A percentile compares a stretch with the other conserved stretches of the same genome.
Conservation (phyloP, 1,140 invertebrate genomes). For the Hirudo medicinalis region DNA sequence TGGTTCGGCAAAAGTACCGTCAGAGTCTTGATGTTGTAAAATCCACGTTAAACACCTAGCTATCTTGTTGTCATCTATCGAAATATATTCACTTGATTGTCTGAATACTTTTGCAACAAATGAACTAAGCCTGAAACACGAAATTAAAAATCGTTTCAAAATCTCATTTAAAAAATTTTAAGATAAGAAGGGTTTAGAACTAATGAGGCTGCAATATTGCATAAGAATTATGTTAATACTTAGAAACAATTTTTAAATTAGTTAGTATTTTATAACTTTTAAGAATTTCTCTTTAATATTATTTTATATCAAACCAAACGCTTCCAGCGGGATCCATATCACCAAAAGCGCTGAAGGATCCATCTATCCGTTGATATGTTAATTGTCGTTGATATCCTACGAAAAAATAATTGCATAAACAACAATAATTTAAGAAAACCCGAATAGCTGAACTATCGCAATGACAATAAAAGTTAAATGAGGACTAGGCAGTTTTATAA, state of each 20-base stretch:
- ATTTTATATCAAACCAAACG: constrained; percentile 54
- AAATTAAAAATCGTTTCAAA: neutral
- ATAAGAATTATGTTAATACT: no score
- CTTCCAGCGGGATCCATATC: constrained; percentile 65
- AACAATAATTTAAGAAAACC: no score
- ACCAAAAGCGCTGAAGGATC: constrained; percentile 87
- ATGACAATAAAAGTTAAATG: no score
- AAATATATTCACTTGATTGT: constrained; percentile 66
- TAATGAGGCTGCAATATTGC: no score
- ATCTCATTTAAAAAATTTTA: no score
- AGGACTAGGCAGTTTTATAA: constrained; percentile 20
- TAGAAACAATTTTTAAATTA: neutral
- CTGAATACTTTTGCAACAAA: constrained; percentile 76
- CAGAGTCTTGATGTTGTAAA: neutral
- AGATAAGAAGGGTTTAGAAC: no score
- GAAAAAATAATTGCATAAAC: constrained; percentile 1
- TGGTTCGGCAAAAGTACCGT: constrained; percentile 11
- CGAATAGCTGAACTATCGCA: no score
- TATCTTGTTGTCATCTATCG: constrained; percentile 59
- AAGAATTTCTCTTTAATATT: neutral
- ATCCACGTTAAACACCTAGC: constrained; percentile 59
- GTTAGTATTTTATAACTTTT: neutral
- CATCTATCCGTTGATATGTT: constrained; percentile 71
- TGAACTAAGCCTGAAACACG: constrained; percentile 61
- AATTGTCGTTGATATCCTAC: constrained; percentile 78